Conservation (phyloP, 2,797 vertebrate genomes). For the Gila robusta region DNA sequence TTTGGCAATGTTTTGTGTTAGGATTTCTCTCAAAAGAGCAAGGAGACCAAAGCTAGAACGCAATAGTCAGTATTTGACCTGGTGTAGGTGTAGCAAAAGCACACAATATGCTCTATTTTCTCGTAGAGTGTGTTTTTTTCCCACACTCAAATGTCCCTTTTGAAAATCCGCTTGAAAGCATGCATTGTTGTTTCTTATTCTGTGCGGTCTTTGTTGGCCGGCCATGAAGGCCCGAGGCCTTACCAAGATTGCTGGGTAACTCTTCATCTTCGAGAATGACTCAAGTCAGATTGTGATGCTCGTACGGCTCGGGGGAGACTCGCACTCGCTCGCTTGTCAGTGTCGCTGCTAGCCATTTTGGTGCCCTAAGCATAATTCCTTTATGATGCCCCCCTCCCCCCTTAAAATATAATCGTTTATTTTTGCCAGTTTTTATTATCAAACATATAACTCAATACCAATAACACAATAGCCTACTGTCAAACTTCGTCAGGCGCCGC, state of each 20-base stretch:
- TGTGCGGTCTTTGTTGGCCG: constrained; percentile 36
- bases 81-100: constrained; percentile 21
- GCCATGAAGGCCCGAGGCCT: constrained; percentile 39
- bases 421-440: too few relatives aligned
- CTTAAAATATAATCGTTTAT: too few relatives aligned
- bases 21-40: neutral
- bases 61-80: constrained; percentile 1
- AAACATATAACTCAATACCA: too few relatives aligned
- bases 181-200: constrained; percentile 28
- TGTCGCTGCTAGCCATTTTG: too few relatives aligned
- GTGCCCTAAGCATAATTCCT: too few relatives aligned
- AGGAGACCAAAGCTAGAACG: neutral
- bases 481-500: too few relatives aligned
- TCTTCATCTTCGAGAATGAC: constrained; percentile 48
- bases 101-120: neutral
- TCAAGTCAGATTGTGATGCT: constrained; percentile 50
- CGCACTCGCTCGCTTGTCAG: constrained; percentile 35
- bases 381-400: too few relatives aligned
- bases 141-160: neutral
- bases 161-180: constrained; percentile 30
- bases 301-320: constrained; percentile 45
- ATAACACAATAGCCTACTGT: too few relatives aligned
- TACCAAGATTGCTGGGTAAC: constrained; percentile 44
- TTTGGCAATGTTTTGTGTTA: neutral
- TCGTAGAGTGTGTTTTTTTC: neutral